Evolutionary conservation across 1,140 invertebrate genomes (phyloP).

Genomic region (Sitodiplosis mosellana): DNA sequence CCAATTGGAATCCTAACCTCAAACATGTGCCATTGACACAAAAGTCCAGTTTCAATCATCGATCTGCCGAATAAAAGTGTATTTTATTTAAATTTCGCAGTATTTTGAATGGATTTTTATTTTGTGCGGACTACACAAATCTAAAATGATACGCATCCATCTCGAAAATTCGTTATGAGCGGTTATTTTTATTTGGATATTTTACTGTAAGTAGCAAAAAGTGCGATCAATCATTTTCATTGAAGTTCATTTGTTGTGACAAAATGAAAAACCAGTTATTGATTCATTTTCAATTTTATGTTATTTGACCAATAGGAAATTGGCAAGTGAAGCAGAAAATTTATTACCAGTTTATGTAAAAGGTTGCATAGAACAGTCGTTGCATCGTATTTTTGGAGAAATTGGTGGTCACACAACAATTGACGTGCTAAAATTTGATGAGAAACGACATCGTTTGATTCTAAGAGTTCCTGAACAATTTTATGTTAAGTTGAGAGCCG

Average conservation of each 20-base stretch:
- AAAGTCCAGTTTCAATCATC: no score
- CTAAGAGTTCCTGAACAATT: slow-evolving; percentile 32
- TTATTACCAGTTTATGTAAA: slow-evolving; percentile 31
- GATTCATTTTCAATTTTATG: slow-evolving; percentile 1
- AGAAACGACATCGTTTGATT: slow-evolving; percentile 26
- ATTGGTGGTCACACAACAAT: slow-evolving; percentile 30
- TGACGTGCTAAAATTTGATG: slow-evolving; percentile 37
- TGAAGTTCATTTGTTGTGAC: neutral
- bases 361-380: slow-evolving; percentile 32
- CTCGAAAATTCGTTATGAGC: slow-evolving; percentile 8
- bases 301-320: slow-evolving; percentile 25
- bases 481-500: slow-evolving; percentile 33
- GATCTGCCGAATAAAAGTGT: no score
- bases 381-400: slow-evolving; percentile 37
- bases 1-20: no score
- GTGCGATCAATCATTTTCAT: slow-evolving; percentile 5
- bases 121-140: no score
- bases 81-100: no score
- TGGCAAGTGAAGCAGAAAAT: slow-evolving; percentile 20
- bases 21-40: no score
- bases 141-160: no score
- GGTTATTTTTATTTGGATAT: slow-evolving; percentile 23
- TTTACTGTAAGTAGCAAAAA: slow-evolving; percentile 22
- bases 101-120: no score
- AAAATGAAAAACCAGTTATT: slow-evolving; percentile 6